phyloP scores from a whole-genome alignment of 2,797 vertebrate species.

The Typhlichthys subterraneus region DNA sequence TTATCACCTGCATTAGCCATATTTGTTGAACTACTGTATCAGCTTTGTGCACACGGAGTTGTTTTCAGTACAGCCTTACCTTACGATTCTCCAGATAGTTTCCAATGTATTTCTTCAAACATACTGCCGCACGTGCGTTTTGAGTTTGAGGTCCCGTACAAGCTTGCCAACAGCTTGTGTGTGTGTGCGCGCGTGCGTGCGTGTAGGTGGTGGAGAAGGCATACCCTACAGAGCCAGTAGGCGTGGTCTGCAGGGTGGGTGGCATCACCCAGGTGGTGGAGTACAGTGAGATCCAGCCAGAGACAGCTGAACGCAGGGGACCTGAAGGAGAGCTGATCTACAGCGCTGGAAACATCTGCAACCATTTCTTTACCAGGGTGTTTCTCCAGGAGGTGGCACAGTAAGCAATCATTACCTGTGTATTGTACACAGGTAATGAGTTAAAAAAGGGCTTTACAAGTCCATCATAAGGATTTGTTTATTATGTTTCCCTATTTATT shows the following conservation, averaged over 20 bases:
- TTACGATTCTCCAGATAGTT: too few species aligned
- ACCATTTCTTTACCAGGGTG: slow-evolving; percentile 89
- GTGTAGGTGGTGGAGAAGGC: slow-evolving; percentile 91
- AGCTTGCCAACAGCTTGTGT: not conserved
- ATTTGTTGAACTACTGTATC: too few species aligned
- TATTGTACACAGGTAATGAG: not conserved
- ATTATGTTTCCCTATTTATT: not conserved
- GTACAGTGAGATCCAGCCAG: slow-evolving; percentile 87
- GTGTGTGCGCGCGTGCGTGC: not conserved
- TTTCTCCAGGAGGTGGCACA: slow-evolving; percentile 82
- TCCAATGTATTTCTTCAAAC: too few species aligned
- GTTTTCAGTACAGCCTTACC: too few species aligned
- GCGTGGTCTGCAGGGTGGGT: slow-evolving; percentile 88
- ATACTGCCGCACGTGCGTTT: not conserved
- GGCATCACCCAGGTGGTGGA: slow-evolving; percentile 90
- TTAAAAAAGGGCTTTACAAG: too few species aligned
- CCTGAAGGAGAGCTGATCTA: slow-evolving; percentile 79
- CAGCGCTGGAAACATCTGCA: slow-evolving; percentile 91
- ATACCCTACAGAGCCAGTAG: slow-evolving; percentile 85
- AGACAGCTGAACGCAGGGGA: slow-evolving; percentile 68
- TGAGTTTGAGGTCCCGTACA: not conserved
- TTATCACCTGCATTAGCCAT: too few species aligned
- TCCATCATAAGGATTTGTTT: too few species aligned
- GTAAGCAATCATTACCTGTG: slow-evolving; percentile 58
- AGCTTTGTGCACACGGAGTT: too few species aligned